These are phyloP conservation scores for Lophius piscatorius DNA, from an alignment of 2,113 vertebrate genomes.

Conservation along the genomic window DNA sequence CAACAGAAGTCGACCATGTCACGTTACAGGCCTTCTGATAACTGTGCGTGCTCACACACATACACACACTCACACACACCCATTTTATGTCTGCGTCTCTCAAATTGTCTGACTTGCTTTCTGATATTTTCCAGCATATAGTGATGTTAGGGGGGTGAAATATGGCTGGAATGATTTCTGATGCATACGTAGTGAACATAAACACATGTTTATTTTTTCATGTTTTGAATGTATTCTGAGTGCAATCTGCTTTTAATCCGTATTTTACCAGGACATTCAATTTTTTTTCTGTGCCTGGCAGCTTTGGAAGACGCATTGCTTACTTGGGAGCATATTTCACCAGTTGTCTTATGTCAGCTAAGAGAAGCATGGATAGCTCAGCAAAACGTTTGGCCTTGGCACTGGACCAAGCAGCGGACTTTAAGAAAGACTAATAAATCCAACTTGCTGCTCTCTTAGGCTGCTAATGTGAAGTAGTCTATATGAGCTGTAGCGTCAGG, in stretches of 20 bases:
- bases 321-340: slow-evolving; percentile 8
- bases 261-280: slow-evolving; percentile 9
- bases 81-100: neutral
- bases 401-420: slow-evolving; percentile 14
- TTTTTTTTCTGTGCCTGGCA: slow-evolving; percentile 24
- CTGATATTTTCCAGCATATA: no score
- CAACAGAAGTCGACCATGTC: slow-evolving; percentile 52
- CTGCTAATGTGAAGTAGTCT: slow-evolving; percentile 5
- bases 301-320: slow-evolving; percentile 18
- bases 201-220: slow-evolving; percentile 5
- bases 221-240: neutral
- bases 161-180: neutral
- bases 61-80: slow-evolving; percentile 1
- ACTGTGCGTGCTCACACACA: slow-evolving; percentile 1
- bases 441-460: slow-evolving; percentile 12
- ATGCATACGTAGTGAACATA: neutral
- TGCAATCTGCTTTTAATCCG: slow-evolving; percentile 23
- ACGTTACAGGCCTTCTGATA: slow-evolving; percentile 44
- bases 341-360: slow-evolving; percentile 49
- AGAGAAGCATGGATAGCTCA: slow-evolving; percentile 39
- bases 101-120: no score
- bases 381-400: slow-evolving; percentile 53
- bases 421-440: slow-evolving; percentile 50
- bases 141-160: neutral
- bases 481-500: neutral